phyloP scores from a whole-genome alignment of 1,140 invertebrate species.

The Scaptomyza pallida region DNA sequence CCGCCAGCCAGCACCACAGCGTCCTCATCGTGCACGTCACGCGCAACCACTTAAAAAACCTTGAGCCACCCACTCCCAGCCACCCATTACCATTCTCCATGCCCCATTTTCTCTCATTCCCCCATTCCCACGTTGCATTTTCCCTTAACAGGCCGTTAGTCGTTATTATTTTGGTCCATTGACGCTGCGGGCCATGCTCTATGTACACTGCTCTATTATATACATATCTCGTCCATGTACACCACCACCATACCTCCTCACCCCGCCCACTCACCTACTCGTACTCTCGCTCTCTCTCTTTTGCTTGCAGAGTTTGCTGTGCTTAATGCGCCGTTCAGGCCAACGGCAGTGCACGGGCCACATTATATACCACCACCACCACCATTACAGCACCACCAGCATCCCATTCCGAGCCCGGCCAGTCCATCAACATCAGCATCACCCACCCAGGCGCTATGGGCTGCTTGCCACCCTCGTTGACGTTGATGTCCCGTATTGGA shows the following conservation, averaged over 20 bases:
- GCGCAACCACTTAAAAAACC: conserved; percentile 83
- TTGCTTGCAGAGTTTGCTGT: conserved; percentile 4
- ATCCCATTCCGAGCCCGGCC: not conserved
- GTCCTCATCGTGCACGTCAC: conserved; percentile 60
- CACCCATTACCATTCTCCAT: conserved; percentile 18
- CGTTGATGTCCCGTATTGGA: conserved; percentile 83
- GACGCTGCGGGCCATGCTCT: conserved; percentile 76
- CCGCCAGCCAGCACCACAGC: conserved; percentile 11
- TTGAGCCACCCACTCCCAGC: conserved; percentile 50
- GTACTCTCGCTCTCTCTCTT: not conserved
- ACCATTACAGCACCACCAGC: conserved; percentile 21
- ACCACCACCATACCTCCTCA: not conserved
- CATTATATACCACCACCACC: conserved; percentile 67
- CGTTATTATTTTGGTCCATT: conserved; percentile 84
- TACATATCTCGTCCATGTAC: conserved; percentile 18
- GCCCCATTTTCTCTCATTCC: not conserved
- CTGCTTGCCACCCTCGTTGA: conserved; percentile 67
- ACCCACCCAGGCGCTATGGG: conserved; percentile 16
- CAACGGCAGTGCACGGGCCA: conserved; percentile 48
- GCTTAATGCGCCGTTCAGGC: conserved; percentile 52
- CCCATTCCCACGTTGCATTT: conserved; percentile 57
- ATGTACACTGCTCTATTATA: conserved; percentile 31
- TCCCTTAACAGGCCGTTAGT: conserved; percentile 82
- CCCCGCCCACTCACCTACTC: not conserved
- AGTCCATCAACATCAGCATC: conserved; percentile 48